Base-by-base conservation (phyloP, 1,140 invertebrate genomes). In the Odontomachus brunneus region DNA sequence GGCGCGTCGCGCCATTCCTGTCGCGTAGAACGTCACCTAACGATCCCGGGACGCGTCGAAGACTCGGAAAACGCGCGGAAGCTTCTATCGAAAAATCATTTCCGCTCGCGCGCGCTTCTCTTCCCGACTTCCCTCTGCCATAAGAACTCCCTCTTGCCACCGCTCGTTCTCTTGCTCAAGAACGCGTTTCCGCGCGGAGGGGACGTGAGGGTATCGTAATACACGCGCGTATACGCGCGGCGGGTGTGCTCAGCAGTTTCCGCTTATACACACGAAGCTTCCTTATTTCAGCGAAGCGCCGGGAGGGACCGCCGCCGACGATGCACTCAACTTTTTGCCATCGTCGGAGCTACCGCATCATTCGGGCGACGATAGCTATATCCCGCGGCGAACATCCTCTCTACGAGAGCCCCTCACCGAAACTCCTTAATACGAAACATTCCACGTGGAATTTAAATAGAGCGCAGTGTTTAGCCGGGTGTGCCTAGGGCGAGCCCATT, bases 391-490 rank as follows among this genome's bases (percentile, higher is more conserved):
- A 22, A 57, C 38, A 57, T 44, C 24, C 67, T 22, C 67, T 22
- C 66, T 26, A 14, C n/a, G 53, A 69, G 51, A 44, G 38, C 33
- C 15, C 53, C 33, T 60, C 53, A 22, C 84, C 80, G 82, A 85
- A 88, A 66, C 9, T 65, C 22, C 63, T 85, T 89, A 89, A 87
- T 89, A 86, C 78, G 85, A 76, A 90, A 86, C 75, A 88, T 89
- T 88, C 84, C 84, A 67, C 57, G 76, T 84, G 84, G 88, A 91
- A 91, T 91, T 91, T 90, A 90, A 91, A 91, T 90, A 91, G 88
- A 91, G 83, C 87, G 74, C 72, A 73, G 57, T 82, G 86, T 89
- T 87, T 74, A 76, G 82, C 69, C 51, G 60, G 75, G 3, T 44
- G 72, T 71, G 81, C 81, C 69, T 11, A 17, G 12, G 22, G 87